Base-by-base conservation (phyloP, 2,113 vertebrate species). In the Campylomormyrus tamandua region DNA sequence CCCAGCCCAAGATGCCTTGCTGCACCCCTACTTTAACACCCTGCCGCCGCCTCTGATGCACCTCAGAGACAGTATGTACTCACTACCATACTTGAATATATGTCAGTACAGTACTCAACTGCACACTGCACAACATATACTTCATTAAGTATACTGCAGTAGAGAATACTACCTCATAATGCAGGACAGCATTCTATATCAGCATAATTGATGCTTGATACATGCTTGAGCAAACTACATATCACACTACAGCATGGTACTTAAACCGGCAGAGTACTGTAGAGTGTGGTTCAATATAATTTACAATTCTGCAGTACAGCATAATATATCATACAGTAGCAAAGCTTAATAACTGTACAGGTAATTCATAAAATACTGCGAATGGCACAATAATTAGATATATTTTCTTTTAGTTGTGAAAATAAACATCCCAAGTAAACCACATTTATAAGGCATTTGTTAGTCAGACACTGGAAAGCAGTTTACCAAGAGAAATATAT, bases 31-130 rank as follows among this genome's bases (percentile, higher is more conserved):
- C 93, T 98, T 98, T 95, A 96, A 92, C 91, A 92, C 93, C 6
- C 94, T 98, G 77, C 97, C 97, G 0, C 91, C 96, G 89, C 95
- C 96, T 89, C 91, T 98, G 89, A 95, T 96, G 92, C 96, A 97
- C 91, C 94, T 98, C 86, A 93, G 95, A 87, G 94, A 96, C 92
- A 96, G 97, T 98, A 94, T 93, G 96, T 90, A 87, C 58, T 21
- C 3, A 24, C 58, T 35, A 5, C 39, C n/a, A 83, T 62, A 19
- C 19, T 35, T 19, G 2, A 53, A 27, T 24, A 83, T 24, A 46
- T 62, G 27, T 11, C 45, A 58, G 17, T 1, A 1, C 50, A 87
- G n/a, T 8, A 42, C n/a, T 77, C 6, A 9, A 11, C 46, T 19
- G 1, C 66, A 89, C 39, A 48, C 39, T 21, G 9, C 84, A 53